Percentiles rank a stretch among this genome's conserved stretches.
Conservation (phyloP, 2,113 vertebrate species). For the Tyto alba region DNA sequence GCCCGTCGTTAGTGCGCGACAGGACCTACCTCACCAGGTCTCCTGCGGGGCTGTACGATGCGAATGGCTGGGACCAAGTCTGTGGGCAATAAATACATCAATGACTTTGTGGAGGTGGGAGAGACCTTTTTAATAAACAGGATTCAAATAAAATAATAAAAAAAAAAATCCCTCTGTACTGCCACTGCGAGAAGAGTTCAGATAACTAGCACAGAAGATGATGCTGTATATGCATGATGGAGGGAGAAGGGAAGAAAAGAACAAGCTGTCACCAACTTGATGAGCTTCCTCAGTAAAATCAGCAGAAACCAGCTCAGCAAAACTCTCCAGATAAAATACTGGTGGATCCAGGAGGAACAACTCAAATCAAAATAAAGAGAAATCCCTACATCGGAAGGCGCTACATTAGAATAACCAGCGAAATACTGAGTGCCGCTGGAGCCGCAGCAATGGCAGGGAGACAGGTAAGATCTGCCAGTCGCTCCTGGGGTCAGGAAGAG, state of each 20-base stretch:
- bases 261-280: conserved; percentile 71
- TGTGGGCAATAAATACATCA: conserved; percentile 60
- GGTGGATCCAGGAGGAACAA: conserved; percentile 73
- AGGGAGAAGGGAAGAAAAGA: conserved; percentile 70
- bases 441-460: conserved; percentile 36
- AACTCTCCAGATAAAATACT: conserved; percentile 75
- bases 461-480: not conserved
- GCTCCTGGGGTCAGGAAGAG: conserved; percentile 35
- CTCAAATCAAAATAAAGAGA: conserved; percentile 59
- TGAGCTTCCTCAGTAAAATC: conserved; percentile 72
- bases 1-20: not conserved
- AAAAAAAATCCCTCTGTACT: conserved; percentile 56
- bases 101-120: conserved; percentile 64
- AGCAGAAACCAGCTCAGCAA: conserved; percentile 80
- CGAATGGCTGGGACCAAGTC: not conserved
- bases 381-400: conserved; percentile 63
- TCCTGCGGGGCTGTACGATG: not conserved
- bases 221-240: conserved; percentile 59
- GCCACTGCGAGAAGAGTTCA: conserved; percentile 66
- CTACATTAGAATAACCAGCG: conserved; percentile 67
- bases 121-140: conserved; percentile 72
- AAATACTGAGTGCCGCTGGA: conserved; percentile 54
- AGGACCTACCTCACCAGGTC: not conserved
- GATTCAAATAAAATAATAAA: conserved; percentile 66
- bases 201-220: conserved; percentile 65